Base-by-base conservation (phyloP, 2,113 vertebrate species). In the Aptenodytes forsteri region DNA sequence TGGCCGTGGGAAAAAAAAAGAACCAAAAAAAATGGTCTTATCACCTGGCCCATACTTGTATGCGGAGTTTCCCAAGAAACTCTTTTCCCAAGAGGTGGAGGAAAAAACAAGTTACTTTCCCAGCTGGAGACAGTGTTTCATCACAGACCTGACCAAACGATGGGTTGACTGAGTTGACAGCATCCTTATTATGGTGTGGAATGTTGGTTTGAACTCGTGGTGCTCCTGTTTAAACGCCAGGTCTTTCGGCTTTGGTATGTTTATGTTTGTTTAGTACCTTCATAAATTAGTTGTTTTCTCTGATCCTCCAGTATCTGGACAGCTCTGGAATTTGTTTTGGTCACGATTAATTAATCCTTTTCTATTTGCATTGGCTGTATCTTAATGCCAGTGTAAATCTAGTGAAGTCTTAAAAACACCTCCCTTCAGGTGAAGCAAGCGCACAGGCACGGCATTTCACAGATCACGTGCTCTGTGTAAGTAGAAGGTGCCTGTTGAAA, bases 1-100 rank as follows among this genome's bases (percentile, higher is more conserved):
- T 49, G 1, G 3, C 6, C 0, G 0, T 12, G 5, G 4, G 1
- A 4, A 23, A 30, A 32, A 40, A n/a, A 11, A 1, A 7, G 27
- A 6, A 15, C 14, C 42, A 2, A 21, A 36, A 55, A 61, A 54
- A 59, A 21, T 1, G 0, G 13, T 65, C 17, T 42, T 34, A 16
- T 1, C 2, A 11, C 7, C 46, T 82, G 19, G 8, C 13, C 22
- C 10, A 2, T 67, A 10, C 10, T 30, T 2, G 0, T 22, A 16
- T 15, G 6, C 2, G 0, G 26, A 47, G 34, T 67, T 15, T 36
- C 36, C 36, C 36, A 36, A 36, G 36, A 36, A 36, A 36, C 36
- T 36, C 36, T 36, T 36, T 92, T 91, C 29, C 10, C 59, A 61
- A 80, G 46, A 62, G 16, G 3, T 19, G 14, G 15, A 69, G 16